Evolutionary conservation across 2,113 vertebrate genomes (phyloP), one percentile per base, ranked within the genome.

Genomic region (Phasianus colchicus): DNA sequence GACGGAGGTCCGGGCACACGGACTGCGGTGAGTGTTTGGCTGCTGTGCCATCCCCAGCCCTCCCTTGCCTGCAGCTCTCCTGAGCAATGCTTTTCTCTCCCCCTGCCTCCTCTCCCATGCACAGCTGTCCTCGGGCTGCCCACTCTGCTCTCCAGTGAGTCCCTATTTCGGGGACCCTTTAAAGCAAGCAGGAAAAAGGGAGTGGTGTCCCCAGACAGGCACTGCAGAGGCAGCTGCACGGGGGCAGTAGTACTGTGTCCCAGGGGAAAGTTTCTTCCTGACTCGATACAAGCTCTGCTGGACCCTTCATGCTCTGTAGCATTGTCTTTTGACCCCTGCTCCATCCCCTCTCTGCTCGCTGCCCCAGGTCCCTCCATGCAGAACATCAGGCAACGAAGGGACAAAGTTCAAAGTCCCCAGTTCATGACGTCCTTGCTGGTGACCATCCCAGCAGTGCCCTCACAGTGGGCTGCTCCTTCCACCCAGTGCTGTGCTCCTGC

Each of bases 11-110:
- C 2, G 34, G 84, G 87, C 55, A 6, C 75, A 2, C 22, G 1
- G 92, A 89, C 85, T 91, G 94, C 89, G 25, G 96, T 97, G 96
- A 97, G 96, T 97, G 84, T 79, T 88, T 48, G 96, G 79, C 88
- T 91, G 94, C 89, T 75, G 45, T 64, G 54, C 54, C 88, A 36
- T 78, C 47, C 85, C 10, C 85, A 29, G 81, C 89, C 34, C 47
- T 75, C 55, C 70, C 75, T 34, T 34, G 76, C 78, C 84, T 55
- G 95, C 95, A 70, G 90, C 75, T 73, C 79, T 76, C 45, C n/a
- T 2, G 57, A 73, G 50, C 67, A 11, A 6, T 4, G 88, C 93
- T 90, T 84, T 52, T 74, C 77, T 66, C 71, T 66, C 83, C 87
- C 66, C 71, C 70, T 77, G 43, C 60, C 43, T 32, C 72, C 27